Evolutionary conservation across 2,113 vertebrate genomes (phyloP).

Genomic region (Colaptes auratus): DNA sequence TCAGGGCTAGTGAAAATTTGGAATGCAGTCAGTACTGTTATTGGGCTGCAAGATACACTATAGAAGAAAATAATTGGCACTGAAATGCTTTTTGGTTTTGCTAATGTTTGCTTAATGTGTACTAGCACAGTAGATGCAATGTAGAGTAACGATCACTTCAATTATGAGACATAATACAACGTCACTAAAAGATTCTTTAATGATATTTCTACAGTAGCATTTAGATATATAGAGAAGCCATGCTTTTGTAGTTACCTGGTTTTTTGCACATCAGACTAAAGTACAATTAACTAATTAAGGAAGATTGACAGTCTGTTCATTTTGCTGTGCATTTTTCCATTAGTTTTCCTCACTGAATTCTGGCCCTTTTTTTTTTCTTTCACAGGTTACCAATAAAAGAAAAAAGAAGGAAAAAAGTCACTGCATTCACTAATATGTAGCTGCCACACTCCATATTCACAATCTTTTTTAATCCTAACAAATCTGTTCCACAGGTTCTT

Average conservation of each 20-base stretch:
- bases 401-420: not conserved
- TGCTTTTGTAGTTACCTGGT: not conserved
- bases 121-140: not conserved
- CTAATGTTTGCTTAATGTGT: conserved; percentile 41
- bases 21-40: not conserved
- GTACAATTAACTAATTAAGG: conserved; percentile 10
- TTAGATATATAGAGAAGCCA: not conserved
- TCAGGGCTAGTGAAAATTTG: not conserved
- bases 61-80: not conserved
- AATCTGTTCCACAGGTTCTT: not conserved
- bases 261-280: not conserved
- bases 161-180: conserved; percentile 12
- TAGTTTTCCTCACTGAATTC: not conserved
- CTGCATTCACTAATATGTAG: not conserved
- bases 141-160: not conserved
- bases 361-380: not conserved
- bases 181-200: not conserved
- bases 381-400: not conserved
- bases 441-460: not conserved
- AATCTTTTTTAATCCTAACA: not conserved
- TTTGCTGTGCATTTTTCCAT: not conserved
- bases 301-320: not conserved
- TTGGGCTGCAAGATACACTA: not conserved
- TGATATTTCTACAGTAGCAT: not conserved
- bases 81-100: conserved; percentile 7